Conservation (phyloP, 2,113 vertebrate species). For the Oryzias woworae region DNA sequence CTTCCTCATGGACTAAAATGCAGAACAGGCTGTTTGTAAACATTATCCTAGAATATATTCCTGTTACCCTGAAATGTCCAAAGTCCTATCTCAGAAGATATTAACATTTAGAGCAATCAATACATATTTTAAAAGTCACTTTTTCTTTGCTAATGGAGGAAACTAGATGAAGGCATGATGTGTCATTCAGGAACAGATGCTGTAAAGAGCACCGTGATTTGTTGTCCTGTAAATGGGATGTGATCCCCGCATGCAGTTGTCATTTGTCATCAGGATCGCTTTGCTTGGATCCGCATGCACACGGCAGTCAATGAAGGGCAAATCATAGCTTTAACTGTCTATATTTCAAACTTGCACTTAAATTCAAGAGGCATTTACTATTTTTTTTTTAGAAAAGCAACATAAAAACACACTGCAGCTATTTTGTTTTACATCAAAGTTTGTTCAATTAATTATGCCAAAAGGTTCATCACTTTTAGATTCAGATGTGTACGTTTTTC, state of each 20-base stretch:
- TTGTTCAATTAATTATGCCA: slow-evolving; percentile 64
- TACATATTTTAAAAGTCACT: slow-evolving; percentile 68
- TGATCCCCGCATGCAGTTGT: slow-evolving; percentile 10
- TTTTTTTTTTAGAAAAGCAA: slow-evolving; percentile 57
- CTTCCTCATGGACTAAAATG: slow-evolving; percentile 44
- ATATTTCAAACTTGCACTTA: no score
- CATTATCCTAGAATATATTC: slow-evolving; percentile 75
- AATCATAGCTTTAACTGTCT: no score
- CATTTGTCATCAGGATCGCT: slow-evolving; percentile 18
- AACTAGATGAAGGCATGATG: slow-evolving; percentile 42
- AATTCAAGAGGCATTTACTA: background rate
- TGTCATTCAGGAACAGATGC: slow-evolving; percentile 51
- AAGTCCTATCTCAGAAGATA: slow-evolving; percentile 68
- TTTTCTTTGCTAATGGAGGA: slow-evolving; percentile 60
- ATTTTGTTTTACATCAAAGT: slow-evolving; percentile 72
- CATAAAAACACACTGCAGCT: slow-evolving; percentile 58
- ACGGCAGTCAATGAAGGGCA: slow-evolving; percentile 9
- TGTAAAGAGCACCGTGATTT: slow-evolving; percentile 48
- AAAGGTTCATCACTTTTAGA: slow-evolving; percentile 41
- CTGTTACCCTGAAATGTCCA: slow-evolving; percentile 76
- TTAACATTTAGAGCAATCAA: slow-evolving; percentile 80
- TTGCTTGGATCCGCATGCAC: slow-evolving; percentile 24
- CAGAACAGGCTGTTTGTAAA: slow-evolving; percentile 78
- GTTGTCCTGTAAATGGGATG: slow-evolving; percentile 28
- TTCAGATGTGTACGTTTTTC: slow-evolving; percentile 25